Evolutionary conservation across 2,888 invertebrate genomes (phyloP).

Genomic region (Lepidochrysops patricia): DNA sequence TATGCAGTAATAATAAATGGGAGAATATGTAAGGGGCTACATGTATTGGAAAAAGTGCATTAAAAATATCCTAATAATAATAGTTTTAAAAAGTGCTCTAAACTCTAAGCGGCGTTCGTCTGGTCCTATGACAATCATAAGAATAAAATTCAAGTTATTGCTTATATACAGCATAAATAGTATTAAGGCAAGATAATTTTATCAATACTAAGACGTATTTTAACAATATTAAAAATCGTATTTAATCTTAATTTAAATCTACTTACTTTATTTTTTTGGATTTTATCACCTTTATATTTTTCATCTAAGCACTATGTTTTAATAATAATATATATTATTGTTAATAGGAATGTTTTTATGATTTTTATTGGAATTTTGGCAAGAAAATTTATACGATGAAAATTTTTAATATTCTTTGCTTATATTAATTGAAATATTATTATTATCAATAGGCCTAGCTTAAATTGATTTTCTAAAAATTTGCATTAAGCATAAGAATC

Average conservation of each 20-base stretch:
- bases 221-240: background rate
- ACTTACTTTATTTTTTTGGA: background rate
- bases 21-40: background rate
- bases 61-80: background rate
- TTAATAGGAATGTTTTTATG: slow-evolving; percentile 1
- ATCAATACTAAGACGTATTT: background rate
- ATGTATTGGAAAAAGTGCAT: background rate
- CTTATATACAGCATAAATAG: slow-evolving; percentile 4
- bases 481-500: background rate
- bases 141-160: slow-evolving; percentile 19
- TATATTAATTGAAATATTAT: background rate
- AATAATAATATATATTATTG: background rate
- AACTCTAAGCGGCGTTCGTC: background rate
- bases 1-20: background rate
- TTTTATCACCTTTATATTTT: background rate
- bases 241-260: background rate
- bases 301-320: background rate
- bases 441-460: background rate
- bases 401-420: background rate
- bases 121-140: slow-evolving; percentile 25
- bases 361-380: background rate
- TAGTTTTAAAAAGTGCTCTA: slow-evolving; percentile 1
- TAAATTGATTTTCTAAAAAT: background rate
- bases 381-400: background rate
- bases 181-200: slow-evolving; percentile 31